Conservation (phyloP, 2,797 vertebrate genomes). For the Fratercula arctica region DNA sequence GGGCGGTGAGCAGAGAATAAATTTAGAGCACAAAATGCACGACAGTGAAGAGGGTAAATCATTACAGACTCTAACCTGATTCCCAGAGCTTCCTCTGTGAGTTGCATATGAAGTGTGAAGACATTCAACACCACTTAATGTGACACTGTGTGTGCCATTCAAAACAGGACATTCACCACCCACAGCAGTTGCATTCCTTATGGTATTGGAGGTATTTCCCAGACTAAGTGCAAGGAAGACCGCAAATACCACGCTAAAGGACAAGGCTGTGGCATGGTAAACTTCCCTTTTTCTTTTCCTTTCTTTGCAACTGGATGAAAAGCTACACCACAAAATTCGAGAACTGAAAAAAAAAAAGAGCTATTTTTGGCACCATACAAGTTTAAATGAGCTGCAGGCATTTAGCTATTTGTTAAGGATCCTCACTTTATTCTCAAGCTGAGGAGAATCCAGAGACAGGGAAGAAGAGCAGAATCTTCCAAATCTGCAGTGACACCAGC, state of each 20-base stretch:
- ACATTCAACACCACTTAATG: constrained; percentile 40
- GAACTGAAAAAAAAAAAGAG: not conserved
- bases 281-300: not conserved
- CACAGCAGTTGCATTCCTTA: not conserved
- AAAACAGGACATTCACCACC: not conserved
- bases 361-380: constrained; percentile 1
- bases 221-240: constrained; percentile 22
- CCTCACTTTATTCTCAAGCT: not conserved
- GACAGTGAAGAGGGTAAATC: not conserved
- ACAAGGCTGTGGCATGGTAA: not conserved
- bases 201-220: constrained; percentile 38
- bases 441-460: not conserved
- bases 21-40: not conserved
- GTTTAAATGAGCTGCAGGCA: not conserved
- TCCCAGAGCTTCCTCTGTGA: not conserved
- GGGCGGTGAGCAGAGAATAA: not conserved
- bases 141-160: not conserved
- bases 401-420: not conserved
- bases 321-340: not conserved
- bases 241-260: not conserved
- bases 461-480: not conserved
- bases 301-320: constrained; percentile 31
- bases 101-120: constrained; percentile 40
- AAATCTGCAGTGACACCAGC: not conserved
- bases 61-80: not conserved